Evolutionary conservation across 2,888 invertebrate species (phyloP).

Genomic region (Romanomermis culicivorax): DNA sequence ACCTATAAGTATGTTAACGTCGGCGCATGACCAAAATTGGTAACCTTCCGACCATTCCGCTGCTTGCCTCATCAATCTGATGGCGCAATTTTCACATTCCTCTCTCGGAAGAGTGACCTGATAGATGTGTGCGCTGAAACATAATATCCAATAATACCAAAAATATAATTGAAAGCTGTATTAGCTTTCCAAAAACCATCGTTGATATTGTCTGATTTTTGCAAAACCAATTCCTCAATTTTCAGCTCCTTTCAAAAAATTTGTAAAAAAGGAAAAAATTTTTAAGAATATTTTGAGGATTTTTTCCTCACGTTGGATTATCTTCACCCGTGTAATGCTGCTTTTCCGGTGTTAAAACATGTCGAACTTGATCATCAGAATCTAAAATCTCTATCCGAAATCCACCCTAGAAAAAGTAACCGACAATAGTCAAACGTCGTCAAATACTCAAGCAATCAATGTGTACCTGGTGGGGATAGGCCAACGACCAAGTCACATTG

Average conservation of each 20-base stretch:
- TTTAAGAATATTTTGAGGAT: neutral
- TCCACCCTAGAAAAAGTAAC: slow-evolving; percentile 50
- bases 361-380: slow-evolving; percentile 54
- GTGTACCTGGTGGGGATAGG: slow-evolving; percentile 68
- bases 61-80: slow-evolving; percentile 68
- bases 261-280: no score
- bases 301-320: slow-evolving; percentile 1
- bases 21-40: slow-evolving; percentile 83
- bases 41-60: slow-evolving; percentile 66
- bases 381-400: slow-evolving; percentile 69
- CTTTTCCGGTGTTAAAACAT: slow-evolving; percentile 60
- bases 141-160: slow-evolving; percentile 3
- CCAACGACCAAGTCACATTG: slow-evolving; percentile 76
- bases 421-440: neutral
- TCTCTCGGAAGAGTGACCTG: slow-evolving; percentile 55
- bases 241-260: neutral
- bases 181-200: neutral
- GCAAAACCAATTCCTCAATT: neutral
- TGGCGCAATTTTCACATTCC: slow-evolving; percentile 65
- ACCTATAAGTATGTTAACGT: slow-evolving; percentile 38
- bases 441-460: neutral
- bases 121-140: slow-evolving; percentile 55
- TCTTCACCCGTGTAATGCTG: slow-evolving; percentile 38
- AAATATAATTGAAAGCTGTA: slow-evolving; percentile 2
- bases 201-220: neutral